Conservation (phyloP, 2,888 invertebrate genomes). For the Lithophane semibrunnea region DNA sequence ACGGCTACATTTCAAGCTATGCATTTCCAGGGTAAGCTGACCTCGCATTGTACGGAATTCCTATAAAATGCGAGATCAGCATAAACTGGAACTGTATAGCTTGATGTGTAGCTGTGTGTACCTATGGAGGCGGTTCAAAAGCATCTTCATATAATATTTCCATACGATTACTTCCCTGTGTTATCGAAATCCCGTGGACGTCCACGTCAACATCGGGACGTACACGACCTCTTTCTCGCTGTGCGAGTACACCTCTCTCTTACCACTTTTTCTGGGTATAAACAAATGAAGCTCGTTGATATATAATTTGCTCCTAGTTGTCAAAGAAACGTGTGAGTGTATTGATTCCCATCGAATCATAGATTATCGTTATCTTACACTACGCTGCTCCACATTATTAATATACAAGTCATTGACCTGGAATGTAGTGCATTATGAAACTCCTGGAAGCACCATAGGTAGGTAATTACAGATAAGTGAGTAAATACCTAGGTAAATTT, state of each 20-base stretch:
- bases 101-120: too few relatives aligned
- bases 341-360: conserved; percentile 17
- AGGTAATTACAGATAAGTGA: neutral
- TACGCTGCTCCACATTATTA: conserved; percentile 23
- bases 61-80: too few relatives aligned
- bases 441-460: neutral
- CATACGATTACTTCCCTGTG: neutral
- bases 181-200: neutral
- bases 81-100: too few relatives aligned
- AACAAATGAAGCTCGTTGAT: neutral
- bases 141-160: neutral
- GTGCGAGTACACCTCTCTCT: too few relatives aligned
- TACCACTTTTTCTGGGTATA: neutral
- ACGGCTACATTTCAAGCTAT: too few relatives aligned
- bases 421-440: conserved; percentile 33
- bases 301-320: neutral
- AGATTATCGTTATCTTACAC: conserved; percentile 37
- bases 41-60: too few relatives aligned
- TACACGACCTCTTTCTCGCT: too few relatives aligned
- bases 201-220: neutral
- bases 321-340: neutral
- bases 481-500: neutral
- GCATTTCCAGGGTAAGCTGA: too few relatives aligned
- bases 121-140: neutral
- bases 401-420: conserved; percentile 40